Base-by-base conservation (phyloP, 2,797 vertebrate genomes). In the Phoxinus dragarum region DNA sequence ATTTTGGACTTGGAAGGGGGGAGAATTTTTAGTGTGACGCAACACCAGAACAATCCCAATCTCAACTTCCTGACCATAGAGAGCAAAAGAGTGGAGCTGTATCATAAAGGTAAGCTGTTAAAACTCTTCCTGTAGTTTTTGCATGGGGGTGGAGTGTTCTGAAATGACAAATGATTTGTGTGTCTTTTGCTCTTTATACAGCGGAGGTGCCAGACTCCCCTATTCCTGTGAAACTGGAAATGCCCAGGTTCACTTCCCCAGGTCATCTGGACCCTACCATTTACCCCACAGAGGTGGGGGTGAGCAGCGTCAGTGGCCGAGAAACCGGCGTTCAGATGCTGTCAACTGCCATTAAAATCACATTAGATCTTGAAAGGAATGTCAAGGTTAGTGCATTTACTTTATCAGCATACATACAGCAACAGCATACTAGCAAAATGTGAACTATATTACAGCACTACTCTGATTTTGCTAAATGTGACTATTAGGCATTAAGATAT, bases 61-160 rank as follows among this genome's bases (percentile, higher is more conserved):
- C 96, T 98, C 0, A 96, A 93, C 89, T 98, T 97, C 90, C 93
- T 98, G 87, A 97, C 97, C 89, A 87, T 98, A 56, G 97, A 98
- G 88, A 96, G 96, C 31, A 95, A 91, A 89, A 95, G 91, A 86
- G 96, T 97, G 0, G 93, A 96, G 1, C 96, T 98, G 8, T 96
- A 96, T 86, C 97, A 98, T 92, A 94, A 84, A 97, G 97, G 97
- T 98, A 86, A 82, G 88, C 64, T 56, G 23, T 61, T 49, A 49
- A 16, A 49, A 49, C 47, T 49, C 42, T 44, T 59, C 16, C 52
- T 73, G 40, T 68, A 42, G 14, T 11, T 66, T 67, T 36, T 69
- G 19, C 6, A n/a, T 61, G 36, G 1, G 40, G 52, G 21, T 8
- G 21, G 19, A 8, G 16, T 8, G 42, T 54, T 74, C n/a, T 23